Base-by-base conservation (phyloP, 2,797 vertebrate species). In the Coreius guichenoti region DNA sequence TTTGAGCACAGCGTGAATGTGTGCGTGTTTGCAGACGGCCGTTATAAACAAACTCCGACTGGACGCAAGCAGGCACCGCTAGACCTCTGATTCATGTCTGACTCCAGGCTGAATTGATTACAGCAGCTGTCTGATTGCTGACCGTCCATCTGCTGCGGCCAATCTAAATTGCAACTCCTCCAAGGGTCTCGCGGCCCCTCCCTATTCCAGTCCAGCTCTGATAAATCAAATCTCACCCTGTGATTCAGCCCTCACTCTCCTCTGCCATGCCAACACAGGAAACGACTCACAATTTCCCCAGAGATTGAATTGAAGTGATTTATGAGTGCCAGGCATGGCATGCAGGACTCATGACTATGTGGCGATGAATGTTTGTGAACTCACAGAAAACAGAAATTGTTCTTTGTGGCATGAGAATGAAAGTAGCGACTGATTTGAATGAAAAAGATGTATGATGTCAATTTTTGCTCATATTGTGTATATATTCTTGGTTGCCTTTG, bases 111-210 rank as follows among this genome's bases (percentile, higher is more conserved):
- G 90, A 93, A 93, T 90, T 92, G 92, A 93, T 93, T 91, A 93
- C 91, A 90, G 88, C 92, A 92, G 91, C 89, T 92, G 92, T 91
- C 92, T 94, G 92, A 94, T 93, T 91, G 90, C 88, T 47, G 82
- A 87, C 87, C 86, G 83, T 93, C 92, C 92, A 92, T 94, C 91
- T 93, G 92, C 91, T 93, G 87, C 75, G 43, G 91, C 91, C 90
- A 90, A 83, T 87, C 89, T 88, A 93, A 93, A 92, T 93, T 93
- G 88, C 90, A 89, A 90, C 89, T 90, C 80, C 86, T 93, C 90
- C 82, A 91, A 93, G 90, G 91, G 89, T 86, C 74, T 56, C 29
- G 61, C 26, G 81, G 80, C 84, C 88, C 84, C 88, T 82, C 75
- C 80, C 54, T 68, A 21, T 77, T 54, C 72, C 69, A 73, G 75